phyloP scores from a whole-genome alignment of 37 sponge, comb jelly and placozoan species.

The Bolinopsis microptera region DNA sequence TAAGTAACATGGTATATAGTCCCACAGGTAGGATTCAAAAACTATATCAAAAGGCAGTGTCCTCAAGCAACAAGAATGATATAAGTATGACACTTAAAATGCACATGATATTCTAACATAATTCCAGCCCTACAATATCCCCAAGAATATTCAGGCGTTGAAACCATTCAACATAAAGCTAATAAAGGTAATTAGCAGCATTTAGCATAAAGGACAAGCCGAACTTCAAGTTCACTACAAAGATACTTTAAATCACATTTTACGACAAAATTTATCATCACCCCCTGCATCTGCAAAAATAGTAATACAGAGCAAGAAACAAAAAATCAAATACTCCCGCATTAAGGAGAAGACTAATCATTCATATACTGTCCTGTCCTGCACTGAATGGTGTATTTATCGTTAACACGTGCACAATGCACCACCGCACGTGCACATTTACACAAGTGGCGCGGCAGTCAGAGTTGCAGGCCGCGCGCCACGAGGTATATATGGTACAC shows the following conservation, averaged over 20 bases:
- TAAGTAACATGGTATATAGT: no score
- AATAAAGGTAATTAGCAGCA: neutral
- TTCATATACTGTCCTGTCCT: neutral
- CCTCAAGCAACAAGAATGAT: no score
- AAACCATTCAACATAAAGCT: neutral
- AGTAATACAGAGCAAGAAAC: conserved; percentile 16
- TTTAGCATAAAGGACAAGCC: neutral
- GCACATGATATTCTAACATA: no score
- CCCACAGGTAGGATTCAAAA: no score
- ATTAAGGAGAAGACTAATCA: neutral
- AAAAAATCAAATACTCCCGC: conserved; percentile 44
- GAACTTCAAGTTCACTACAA: neutral
- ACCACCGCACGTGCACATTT: neutral
- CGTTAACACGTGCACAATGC: neutral
- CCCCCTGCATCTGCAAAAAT: conserved; percentile 22
- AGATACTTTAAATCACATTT: neutral
- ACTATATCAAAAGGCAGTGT: no score
- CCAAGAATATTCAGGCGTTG: neutral
- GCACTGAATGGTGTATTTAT: neutral
- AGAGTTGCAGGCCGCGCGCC: neutral
- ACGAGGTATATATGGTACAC: neutral
- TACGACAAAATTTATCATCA: neutral
- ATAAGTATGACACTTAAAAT: no score
- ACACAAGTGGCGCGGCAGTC: no score
- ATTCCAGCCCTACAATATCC: no score